Conservation (phyloP, 2,113 vertebrate species). For the Pteronura brasiliensis region DNA sequence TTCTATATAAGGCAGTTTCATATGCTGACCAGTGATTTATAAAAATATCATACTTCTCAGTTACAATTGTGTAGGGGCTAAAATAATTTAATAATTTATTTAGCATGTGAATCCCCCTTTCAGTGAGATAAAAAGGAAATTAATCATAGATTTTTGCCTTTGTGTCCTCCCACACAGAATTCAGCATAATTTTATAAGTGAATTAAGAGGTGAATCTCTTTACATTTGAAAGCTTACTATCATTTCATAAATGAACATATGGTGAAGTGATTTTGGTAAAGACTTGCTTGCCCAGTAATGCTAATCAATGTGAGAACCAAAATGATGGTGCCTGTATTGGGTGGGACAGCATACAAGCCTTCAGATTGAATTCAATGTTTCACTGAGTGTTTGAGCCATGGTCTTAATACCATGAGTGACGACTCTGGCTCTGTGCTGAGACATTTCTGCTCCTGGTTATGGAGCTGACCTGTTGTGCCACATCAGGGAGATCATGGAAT, state of each 20-base stretch:
- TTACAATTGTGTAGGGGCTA: not conserved
- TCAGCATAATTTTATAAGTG: not conserved
- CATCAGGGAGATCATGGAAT: accelerated
- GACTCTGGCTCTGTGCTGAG: not conserved
- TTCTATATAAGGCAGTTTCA: not conserved
- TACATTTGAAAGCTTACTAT: not conserved
- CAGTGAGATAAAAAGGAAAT: not conserved
- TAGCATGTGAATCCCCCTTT: not conserved
- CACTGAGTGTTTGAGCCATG: not conserved
- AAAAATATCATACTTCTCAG: not conserved
- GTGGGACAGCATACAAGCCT: not conserved
- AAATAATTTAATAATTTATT: not conserved
- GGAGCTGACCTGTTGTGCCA: not conserved
- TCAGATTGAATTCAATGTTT: not conserved
- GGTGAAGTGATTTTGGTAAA: not conserved
- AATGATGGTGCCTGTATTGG: accelerated
- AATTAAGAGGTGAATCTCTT: not conserved
- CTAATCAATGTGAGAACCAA: no score
- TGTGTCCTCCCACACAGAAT: not conserved
- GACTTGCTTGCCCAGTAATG: not conserved
- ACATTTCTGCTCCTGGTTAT: no score
- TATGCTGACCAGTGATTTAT: not conserved
- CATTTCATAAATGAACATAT: not conserved
- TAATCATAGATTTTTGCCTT: not conserved
- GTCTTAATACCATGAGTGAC: accelerated